Percentiles rank a stretch among this genome's conserved stretches.
Conservation (phyloP, 1,140 invertebrate species). For the Lordiphosa clarofinis region DNA sequence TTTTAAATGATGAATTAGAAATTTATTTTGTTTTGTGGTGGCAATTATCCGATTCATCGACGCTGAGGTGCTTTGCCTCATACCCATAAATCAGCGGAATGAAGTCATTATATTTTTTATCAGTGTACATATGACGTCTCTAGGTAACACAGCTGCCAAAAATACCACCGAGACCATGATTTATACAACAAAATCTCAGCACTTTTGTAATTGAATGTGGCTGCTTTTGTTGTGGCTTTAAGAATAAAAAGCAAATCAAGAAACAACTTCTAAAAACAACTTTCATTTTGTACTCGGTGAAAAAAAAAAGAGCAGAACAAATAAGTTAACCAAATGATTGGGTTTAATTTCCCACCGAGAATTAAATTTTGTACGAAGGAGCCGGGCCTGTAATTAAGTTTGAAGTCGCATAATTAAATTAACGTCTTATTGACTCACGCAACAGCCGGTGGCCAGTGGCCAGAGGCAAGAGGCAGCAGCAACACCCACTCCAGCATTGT, state of each 20-base stretch:
- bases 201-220: constrained; percentile 25
- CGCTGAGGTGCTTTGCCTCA: too few species aligned
- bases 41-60: too few species aligned
- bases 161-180: constrained; percentile 48
- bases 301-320: constrained; percentile 15
- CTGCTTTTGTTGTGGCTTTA: constrained; percentile 16
- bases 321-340: constrained; percentile 46
- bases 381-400: constrained; percentile 59
- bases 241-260: constrained; percentile 73
- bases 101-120: background rate
- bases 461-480: constrained; percentile 5
- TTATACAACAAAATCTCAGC: constrained; percentile 42
- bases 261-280: constrained; percentile 74
- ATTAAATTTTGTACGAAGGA: constrained; percentile 5
- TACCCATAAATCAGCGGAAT: too few species aligned
- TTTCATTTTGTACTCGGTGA: constrained; percentile 63
- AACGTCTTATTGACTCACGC: constrained; percentile 55
- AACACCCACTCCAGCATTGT: constrained; percentile 50
- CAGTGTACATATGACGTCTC: constrained; percentile 50
- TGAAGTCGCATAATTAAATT: constrained; percentile 76
- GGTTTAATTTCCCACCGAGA: constrained; percentile 59
- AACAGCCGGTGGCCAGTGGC: constrained; percentile 1
- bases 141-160: constrained; percentile 37
- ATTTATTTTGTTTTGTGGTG: too few species aligned
- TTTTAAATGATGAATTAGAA: too few species aligned